Conservation (phyloP, 2,888 invertebrate genomes). For the Diaperis boleti region DNA sequence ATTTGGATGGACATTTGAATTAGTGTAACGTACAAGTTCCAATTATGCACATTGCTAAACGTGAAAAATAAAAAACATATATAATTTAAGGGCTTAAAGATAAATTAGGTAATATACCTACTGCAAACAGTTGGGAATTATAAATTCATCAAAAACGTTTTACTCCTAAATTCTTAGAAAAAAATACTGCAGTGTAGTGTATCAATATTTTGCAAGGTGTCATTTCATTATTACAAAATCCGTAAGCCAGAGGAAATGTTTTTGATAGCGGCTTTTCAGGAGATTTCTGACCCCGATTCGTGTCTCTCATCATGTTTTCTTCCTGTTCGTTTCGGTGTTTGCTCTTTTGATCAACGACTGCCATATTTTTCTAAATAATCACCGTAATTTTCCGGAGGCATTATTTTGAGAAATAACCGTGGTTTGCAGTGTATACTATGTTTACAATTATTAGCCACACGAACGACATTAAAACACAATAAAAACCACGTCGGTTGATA, state of each 20-base stretch:
- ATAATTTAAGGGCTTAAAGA: too few species aligned
- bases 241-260: not conserved
- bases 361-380: slow-evolving; percentile 32
- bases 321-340: slow-evolving; percentile 27
- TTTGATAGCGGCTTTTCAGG: not conserved
- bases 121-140: too few species aligned
- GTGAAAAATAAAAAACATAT: too few species aligned
- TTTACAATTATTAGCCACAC: slow-evolving; percentile 35
- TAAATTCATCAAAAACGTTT: too few species aligned
- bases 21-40: too few species aligned
- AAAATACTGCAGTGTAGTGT: too few species aligned
- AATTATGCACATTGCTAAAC: too few species aligned
- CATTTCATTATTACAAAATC: not conserved
- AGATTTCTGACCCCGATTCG: slow-evolving; percentile 2
- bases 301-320: slow-evolving; percentile 19
- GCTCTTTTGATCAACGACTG: slow-evolving; percentile 31
- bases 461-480: slow-evolving; percentile 38
- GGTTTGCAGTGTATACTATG: slow-evolving; percentile 21
- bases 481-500: slow-evolving; percentile 35
- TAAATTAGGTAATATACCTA: too few species aligned
- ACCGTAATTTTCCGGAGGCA: slow-evolving; percentile 31
- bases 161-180: too few species aligned
- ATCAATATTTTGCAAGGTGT: not conserved
- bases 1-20: too few species aligned
- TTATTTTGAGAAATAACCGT: slow-evolving; percentile 33